These are phyloP conservation scores for Coregonus suidteri DNA, from an alignment of 2,797 vertebrate genomes.

Conservation along the genomic window DNA sequence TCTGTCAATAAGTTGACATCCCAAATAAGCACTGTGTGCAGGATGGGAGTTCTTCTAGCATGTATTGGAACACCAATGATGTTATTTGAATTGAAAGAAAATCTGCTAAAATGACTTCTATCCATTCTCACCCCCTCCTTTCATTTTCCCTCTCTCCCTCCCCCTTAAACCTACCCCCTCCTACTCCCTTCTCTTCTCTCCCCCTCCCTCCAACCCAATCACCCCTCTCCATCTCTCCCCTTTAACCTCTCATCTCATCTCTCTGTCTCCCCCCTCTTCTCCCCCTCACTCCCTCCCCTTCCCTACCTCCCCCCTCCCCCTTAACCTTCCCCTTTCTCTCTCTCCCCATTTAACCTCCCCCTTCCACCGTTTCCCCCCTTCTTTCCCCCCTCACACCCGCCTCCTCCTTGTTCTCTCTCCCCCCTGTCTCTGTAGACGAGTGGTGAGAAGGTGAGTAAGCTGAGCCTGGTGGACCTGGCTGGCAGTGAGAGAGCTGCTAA, in stretches of 20 bases:
- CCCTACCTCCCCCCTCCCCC: neutral
- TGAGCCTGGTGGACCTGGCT: slow-evolving; percentile 93
- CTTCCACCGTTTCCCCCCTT: too few relatives aligned
- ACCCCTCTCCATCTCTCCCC: too few relatives aligned
- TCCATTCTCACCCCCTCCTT: neutral
- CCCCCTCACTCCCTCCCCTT: too few relatives aligned
- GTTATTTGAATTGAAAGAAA: too few relatives aligned
- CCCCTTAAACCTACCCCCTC: too few relatives aligned
- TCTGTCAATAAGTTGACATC: too few relatives aligned
- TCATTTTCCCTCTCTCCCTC: neutral
- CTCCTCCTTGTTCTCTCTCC: neutral
- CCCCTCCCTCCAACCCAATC: too few relatives aligned
- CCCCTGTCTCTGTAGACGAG: slow-evolving; percentile 71
- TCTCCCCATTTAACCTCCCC: neutral
- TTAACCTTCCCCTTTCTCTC: neutral
- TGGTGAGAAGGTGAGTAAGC: slow-evolving; percentile 93
- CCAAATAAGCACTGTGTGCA: too few relatives aligned
- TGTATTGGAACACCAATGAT: too few relatives aligned
- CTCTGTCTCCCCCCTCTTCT: neutral
- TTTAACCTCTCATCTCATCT: neutral
- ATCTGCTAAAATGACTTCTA: too few relatives aligned
- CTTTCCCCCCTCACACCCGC: neutral
- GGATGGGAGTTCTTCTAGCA: too few relatives aligned
- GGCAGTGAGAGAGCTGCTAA: slow-evolving; percentile 94
- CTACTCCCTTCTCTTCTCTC: too few relatives aligned